Evolutionary conservation across 2,888 invertebrate species (phyloP).

Genomic region (Pardosa pseudoannulata): DNA sequence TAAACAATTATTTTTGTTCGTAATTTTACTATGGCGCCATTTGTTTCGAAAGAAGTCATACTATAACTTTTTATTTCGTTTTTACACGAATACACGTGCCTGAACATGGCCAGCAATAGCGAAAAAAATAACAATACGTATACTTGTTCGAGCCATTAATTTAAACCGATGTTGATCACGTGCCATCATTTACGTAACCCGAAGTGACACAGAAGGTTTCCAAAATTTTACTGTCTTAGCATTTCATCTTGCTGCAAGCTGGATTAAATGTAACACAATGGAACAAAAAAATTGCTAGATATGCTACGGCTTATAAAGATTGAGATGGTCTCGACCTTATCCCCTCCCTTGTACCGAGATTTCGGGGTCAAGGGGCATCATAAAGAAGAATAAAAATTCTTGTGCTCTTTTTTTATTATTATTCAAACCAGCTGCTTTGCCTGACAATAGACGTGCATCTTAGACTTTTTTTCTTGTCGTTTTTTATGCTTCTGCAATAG

Average conservation of each 20-base stretch:
- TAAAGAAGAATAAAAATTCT: conserved; percentile 64
- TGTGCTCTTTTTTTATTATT: background rate
- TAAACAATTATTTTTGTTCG: too few relatives aligned
- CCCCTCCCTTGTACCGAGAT: conserved; percentile 5
- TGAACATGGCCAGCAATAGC: too few relatives aligned
- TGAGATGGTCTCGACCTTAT: background rate
- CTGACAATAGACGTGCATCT: background rate
- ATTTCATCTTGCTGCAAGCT: background rate
- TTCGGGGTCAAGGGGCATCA: conserved; percentile 58
- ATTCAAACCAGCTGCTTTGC: conserved; percentile 7
- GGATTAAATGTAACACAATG: background rate
- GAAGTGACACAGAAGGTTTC: background rate
- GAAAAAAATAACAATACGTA: too few relatives aligned
- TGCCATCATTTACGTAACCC: background rate
- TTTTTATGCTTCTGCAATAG: background rate
- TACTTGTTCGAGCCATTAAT: too few relatives aligned
- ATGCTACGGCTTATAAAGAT: background rate
- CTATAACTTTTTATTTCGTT: too few relatives aligned
- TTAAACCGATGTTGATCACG: background rate
- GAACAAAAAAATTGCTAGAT: conserved; percentile 11
- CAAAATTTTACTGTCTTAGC: background rate
- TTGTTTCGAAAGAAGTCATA: too few relatives aligned
- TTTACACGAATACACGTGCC: too few relatives aligned
- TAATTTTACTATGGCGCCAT: too few relatives aligned
- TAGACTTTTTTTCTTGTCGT: background rate